These are phyloP conservation scores for Lepilemur ruficaudatus DNA, from an alignment of 2,797 vertebrate genomes.

Conservation along the genomic window DNA sequence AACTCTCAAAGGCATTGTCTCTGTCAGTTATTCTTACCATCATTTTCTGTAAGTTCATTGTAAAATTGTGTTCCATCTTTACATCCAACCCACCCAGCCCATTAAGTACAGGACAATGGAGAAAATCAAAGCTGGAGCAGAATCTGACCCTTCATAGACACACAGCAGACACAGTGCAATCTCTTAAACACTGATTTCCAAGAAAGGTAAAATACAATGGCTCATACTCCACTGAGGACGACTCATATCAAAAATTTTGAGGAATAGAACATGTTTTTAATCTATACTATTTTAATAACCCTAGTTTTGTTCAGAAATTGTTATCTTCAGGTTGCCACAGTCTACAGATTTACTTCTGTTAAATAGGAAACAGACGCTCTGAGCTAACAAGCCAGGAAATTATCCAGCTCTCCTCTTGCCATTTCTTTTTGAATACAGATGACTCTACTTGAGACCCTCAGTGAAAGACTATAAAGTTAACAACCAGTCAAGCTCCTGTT, in stretches of 20 bases:
- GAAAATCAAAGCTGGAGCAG: background rate
- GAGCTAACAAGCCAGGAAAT: background rate
- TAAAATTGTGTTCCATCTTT: background rate
- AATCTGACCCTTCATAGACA: background rate
- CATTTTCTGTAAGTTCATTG: background rate
- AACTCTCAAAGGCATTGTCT: background rate
- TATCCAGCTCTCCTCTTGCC: background rate
- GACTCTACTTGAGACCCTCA: background rate
- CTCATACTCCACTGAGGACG: slow-evolving; percentile 62
- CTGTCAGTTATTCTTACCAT: background rate
- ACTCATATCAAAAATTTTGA: slow-evolving; percentile 59
- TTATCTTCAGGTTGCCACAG: background rate
- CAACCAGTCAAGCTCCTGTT: background rate
- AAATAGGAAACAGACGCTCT: background rate
- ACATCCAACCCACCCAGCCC: background rate
- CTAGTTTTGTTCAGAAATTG: slow-evolving; percentile 29
- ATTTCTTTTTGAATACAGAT: background rate
- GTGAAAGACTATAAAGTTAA: background rate
- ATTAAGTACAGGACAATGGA: background rate
- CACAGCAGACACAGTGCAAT: background rate
- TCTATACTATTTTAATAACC: background rate
- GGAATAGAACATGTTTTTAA: slow-evolving; percentile 51
- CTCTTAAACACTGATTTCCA: background rate
- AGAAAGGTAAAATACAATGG: slow-evolving; percentile 16
- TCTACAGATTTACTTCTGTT: slow-evolving; percentile 2